phyloP scores from a whole-genome alignment of 1,140 invertebrate species.

The Pachypsylla venusta region DNA sequence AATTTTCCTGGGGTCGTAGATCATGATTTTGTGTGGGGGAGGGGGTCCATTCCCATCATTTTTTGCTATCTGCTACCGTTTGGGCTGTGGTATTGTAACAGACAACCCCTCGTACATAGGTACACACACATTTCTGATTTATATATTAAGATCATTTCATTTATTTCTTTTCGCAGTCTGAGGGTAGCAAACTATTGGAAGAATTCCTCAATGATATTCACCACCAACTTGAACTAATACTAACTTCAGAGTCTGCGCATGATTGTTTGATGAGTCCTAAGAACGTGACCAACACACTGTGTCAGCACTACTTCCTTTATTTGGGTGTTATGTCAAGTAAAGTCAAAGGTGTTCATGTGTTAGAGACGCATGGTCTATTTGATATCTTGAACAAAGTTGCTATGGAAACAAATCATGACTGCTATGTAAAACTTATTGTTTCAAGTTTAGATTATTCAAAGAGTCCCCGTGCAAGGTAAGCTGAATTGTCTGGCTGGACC shows the following conservation, averaged over 20 bases:
- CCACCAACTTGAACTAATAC: conserved; percentile 55
- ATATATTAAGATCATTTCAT: too few relatives aligned
- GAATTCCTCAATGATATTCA: conserved; percentile 70
- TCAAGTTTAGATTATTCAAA: conserved; percentile 74
- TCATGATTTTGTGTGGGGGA: too few relatives aligned
- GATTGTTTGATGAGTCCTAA: conserved; percentile 79
- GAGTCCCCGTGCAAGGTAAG: conserved; percentile 46
- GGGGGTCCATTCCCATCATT: too few relatives aligned
- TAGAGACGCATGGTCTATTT: conserved; percentile 29
- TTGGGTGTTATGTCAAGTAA: conserved; percentile 70
- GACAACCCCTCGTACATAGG: too few relatives aligned
- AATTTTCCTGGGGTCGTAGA: too few relatives aligned
- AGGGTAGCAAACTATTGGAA: conserved; percentile 13
- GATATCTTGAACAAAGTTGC: conserved; percentile 11
- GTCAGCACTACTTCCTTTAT: conserved; percentile 87
- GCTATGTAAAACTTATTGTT: conserved; percentile 81
- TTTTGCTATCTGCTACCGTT: too few relatives aligned
- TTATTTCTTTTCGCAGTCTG: not conserved
- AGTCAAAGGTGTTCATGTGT: conserved; percentile 49
- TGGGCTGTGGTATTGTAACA: too few relatives aligned
- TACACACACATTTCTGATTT: too few relatives aligned
- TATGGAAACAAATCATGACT: conserved; percentile 53
- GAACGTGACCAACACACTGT: conserved; percentile 71
- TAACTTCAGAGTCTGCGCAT: conserved; percentile 54
- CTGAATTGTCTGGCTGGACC: too few relatives aligned